A percentile compares a stretch with the other conserved stretches of the same genome.
phyloP scores from a whole-genome alignment of 2,113 vertebrate species.

The Dissostichus mawsoni region DNA sequence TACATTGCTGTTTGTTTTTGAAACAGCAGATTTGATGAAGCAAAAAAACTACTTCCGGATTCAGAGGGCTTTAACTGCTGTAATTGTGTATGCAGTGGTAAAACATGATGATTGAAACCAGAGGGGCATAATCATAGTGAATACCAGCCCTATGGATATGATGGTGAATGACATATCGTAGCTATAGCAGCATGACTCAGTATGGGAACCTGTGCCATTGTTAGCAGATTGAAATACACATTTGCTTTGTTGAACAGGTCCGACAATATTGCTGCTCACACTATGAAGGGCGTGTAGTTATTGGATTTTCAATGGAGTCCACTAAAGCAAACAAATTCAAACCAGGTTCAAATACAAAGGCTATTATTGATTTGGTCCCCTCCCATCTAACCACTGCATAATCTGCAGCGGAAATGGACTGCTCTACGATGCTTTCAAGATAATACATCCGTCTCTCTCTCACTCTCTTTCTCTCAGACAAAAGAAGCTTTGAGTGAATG shows the following conservation, averaged over 20 bases:
- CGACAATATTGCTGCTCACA: neutral
- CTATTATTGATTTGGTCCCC: neutral
- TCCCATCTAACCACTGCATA: neutral
- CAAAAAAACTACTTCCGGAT: constrained; percentile 29
- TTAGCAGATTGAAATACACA: neutral
- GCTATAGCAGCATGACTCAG: neutral
- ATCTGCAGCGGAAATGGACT: constrained; percentile 3
- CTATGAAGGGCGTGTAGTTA: neutral
- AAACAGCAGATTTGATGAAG: constrained; percentile 15
- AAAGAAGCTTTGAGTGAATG: no score
- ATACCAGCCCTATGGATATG: neutral
- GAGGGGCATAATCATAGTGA: constrained; percentile 11
- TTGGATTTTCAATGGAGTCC: neutral
- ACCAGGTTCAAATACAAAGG: constrained; percentile 1
- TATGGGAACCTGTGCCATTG: neutral
- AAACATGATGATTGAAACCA: constrained; percentile 27
- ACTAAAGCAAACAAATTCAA: neutral
- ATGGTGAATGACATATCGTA: constrained; percentile 2
- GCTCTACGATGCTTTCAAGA: neutral
- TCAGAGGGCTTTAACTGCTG: constrained; percentile 6
- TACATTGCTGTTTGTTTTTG: constrained; percentile 18
- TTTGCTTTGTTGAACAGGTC: neutral
- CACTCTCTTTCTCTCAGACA: no score
- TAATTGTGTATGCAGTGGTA: constrained; percentile 16
- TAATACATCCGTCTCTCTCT: neutral